phyloP scores from a whole-genome alignment of 2,113 vertebrate genomes.

The Stomatorhinus ivindoensis region DNA sequence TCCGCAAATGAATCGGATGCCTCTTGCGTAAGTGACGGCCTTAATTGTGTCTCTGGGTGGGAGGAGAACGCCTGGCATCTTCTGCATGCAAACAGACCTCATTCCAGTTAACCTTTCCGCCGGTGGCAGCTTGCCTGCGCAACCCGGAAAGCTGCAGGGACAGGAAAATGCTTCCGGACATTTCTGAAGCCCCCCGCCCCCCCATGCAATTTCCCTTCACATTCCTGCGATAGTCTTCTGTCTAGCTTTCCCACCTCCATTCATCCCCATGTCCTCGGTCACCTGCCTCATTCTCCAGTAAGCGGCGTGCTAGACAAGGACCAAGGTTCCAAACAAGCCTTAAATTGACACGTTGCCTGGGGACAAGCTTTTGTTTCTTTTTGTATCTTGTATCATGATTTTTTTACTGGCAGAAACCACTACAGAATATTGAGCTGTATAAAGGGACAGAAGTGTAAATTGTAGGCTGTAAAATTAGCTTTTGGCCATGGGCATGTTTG shows the following conservation, averaged over 20 bases:
- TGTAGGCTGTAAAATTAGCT: neutral
- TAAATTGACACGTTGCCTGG: neutral
- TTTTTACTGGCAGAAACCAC: neutral
- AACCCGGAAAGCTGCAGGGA: neutral
- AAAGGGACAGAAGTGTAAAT: neutral
- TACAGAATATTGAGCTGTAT: neutral
- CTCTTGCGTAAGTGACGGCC: conserved; percentile 23
- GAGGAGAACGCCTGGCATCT: conserved; percentile 6
- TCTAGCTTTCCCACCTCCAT: neutral
- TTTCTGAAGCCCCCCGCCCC: neutral
- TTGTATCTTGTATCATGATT: neutral
- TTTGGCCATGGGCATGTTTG: neutral
- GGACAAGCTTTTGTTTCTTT: neutral
- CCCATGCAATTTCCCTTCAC: neutral
- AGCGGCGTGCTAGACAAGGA: neutral
- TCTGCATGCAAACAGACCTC: conserved; percentile 1
- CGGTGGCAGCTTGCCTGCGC: neutral
- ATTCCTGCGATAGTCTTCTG: neutral
- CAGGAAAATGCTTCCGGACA: neutral
- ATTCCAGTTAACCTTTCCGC: neutral
- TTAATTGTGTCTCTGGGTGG: conserved; percentile 19
- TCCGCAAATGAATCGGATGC: conserved; percentile 3
- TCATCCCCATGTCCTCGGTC: neutral
- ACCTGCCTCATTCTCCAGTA: neutral
- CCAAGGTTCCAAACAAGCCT: neutral